A percentile compares a stretch with the other conserved stretches of the same genome.
Conservation (phyloP, 2,888 invertebrate species). For the Chrysopilus asiliformis region DNA sequence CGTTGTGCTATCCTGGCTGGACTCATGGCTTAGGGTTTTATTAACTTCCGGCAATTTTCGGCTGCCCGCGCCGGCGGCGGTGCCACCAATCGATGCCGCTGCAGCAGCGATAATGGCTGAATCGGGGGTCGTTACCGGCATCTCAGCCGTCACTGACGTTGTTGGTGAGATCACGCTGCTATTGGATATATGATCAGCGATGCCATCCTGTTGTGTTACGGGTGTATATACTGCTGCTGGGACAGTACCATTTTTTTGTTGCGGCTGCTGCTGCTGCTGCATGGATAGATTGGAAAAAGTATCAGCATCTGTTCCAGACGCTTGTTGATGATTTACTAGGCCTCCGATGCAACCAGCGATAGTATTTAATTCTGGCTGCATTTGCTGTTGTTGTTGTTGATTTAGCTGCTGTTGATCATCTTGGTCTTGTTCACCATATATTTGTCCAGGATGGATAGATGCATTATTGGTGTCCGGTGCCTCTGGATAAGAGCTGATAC, state of each 20-base stretch:
- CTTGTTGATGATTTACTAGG: too few species aligned
- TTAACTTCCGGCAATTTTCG: neutral
- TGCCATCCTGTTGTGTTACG: neutral
- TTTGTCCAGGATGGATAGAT: too few species aligned
- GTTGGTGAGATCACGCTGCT: neutral
- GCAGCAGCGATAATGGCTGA: neutral
- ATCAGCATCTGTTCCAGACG: neutral
- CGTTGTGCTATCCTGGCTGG: constrained; percentile 32
- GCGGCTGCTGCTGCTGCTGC: too few species aligned
- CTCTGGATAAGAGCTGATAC: neutral
- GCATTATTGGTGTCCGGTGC: neutral
- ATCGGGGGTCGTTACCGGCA: neutral
- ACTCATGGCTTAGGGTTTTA: constrained; percentile 22
- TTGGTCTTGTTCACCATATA: too few species aligned
- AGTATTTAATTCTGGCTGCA: too few species aligned
- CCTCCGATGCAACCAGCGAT: too few species aligned
- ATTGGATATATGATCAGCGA: constrained; percentile 1
- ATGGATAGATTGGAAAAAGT: too few species aligned
- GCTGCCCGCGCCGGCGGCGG: neutral
- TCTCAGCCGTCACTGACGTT: neutral
- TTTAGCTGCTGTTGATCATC: too few species aligned
- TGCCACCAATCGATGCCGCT: neutral
- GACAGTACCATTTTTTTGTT: too few species aligned
- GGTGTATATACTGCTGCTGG: neutral
- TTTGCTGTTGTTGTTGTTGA: too few species aligned